A percentile compares a stretch with the other conserved stretches of the same genome.
These are phyloP conservation scores for Helostoma temminkii DNA, from an alignment of 2,797 vertebrate genomes.

Conservation along the genomic window DNA sequence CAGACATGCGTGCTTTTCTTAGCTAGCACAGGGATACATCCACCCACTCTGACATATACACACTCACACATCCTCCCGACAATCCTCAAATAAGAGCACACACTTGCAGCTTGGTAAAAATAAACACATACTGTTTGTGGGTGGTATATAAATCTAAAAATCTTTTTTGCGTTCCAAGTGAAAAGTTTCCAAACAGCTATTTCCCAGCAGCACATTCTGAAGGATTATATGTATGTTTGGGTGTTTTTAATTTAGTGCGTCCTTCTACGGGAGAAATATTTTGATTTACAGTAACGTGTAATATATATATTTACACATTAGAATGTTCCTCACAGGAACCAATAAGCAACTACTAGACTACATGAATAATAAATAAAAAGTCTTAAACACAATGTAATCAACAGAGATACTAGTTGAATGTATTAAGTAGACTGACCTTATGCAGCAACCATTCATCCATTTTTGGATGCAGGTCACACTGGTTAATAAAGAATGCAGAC, in stretches of 20 bases:
- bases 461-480: background rate
- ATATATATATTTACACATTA: background rate
- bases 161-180: slow-evolving; percentile 29
- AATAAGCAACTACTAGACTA: background rate
- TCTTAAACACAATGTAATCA: background rate
- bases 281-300: background rate
- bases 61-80: background rate
- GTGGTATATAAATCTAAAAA: slow-evolving; percentile 42
- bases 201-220: slow-evolving; percentile 8
- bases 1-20: background rate
- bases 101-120: slow-evolving; percentile 35
- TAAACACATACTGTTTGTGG: slow-evolving; percentile 37
- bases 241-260: background rate
- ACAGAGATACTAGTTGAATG: background rate
- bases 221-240: slow-evolving; percentile 35
- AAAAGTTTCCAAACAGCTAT: slow-evolving; percentile 22
- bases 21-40: slow-evolving; percentile 10
- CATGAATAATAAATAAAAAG: background rate
- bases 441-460: too few species aligned
- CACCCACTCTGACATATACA: slow-evolving; percentile 21
- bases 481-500: too few species aligned
- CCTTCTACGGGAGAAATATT: background rate
- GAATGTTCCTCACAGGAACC: background rate
- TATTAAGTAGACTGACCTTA: too few species aligned
- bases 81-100: slow-evolving; percentile 15